phyloP scores from a whole-genome alignment of 64 coral and sea anemone species.

The Porites lutea region DNA sequence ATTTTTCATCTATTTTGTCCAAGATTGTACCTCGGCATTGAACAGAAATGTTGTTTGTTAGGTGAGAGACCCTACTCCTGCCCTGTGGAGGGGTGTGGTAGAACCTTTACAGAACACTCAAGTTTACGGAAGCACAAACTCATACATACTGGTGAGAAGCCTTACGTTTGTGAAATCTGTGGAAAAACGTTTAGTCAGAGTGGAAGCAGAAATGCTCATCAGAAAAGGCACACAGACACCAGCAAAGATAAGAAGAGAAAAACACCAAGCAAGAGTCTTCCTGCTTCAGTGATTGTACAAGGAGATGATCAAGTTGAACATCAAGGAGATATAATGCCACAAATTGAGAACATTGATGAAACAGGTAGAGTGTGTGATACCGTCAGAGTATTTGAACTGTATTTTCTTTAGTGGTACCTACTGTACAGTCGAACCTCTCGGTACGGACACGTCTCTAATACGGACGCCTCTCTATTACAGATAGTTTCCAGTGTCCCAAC shows the following conservation, averaged over 20 bases:
- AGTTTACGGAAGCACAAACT: conserved; percentile 95
- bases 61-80: conserved; percentile 87
- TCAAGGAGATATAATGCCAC: conserved; percentile 15
- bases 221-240: conserved; percentile 64
- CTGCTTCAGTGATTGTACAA: background rate
- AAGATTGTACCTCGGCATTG: too few relatives aligned
- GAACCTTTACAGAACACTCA: conserved; percentile 92
- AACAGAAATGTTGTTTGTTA: conserved; percentile 17
- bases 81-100: conserved; percentile 70
- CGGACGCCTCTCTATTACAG: too few relatives aligned
- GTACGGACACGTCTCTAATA: too few relatives aligned
- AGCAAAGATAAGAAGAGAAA: conserved; percentile 8
- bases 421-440: too few relatives aligned
- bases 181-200: conserved; percentile 93
- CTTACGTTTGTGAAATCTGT: conserved; percentile 81
- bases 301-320: background rate
- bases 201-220: conserved; percentile 91
- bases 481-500: too few relatives aligned
- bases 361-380: background rate
- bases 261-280: background rate
- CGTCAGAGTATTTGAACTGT: too few relatives aligned
- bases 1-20: too few relatives aligned
- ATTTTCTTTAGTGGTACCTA: too few relatives aligned
- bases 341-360: conserved; percentile 24
- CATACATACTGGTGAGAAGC: conserved; percentile 92